Evolutionary conservation across 2,797 vertebrate genomes (phyloP), one percentile per base, ranked within the genome.

Genomic region (Potorous gilbertii): DNA sequence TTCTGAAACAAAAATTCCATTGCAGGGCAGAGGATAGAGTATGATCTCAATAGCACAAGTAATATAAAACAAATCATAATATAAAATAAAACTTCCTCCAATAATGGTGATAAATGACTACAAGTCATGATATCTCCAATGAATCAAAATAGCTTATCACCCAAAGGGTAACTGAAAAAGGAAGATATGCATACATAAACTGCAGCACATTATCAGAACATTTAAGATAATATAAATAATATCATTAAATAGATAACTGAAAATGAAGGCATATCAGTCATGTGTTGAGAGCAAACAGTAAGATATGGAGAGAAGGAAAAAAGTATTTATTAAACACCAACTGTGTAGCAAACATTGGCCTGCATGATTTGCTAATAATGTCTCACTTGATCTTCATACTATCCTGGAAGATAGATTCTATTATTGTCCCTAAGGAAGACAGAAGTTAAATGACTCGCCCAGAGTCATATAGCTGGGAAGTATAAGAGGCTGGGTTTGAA

Each of bases 31-130:
- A 6, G 21, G 74, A 55, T 2, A 50, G 2, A n/a, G 29, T 92
- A 52, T 91, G n/a, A 27, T 92, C 24, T 40, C 93, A n/a, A 52
- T n/a, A n/a, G n/a, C n/a, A n/a, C 50, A 62, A 95, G 50, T 90
- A 59, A 92, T 11, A 10, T 50, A 28, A 95, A 95, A 40, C 95
- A 21, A 6, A 46, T 93, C 34, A 29, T 28, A 40, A 92, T 93
- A 74, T 56, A 74, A 40, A 74, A 40, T 40, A 81, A 46, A 94
- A 74, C 62, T 92, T 95, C 94, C 55, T 92, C 90, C 55, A 56
- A 21, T 94, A 93, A 89, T 18, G 87, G 90, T 94, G 12, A 89
- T 93, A 54, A 94, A 87, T 27, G 8, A 40, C 40, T 50, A 27
- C 3, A 87, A 87, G 27, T 87, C 40, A 87, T 87, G 74, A 27